Percentiles rank a stretch among this genome's conserved stretches.
These are phyloP conservation scores for Noturus placidus DNA, from an alignment of 2,113 vertebrate genomes.

Conservation along the genomic window DNA sequence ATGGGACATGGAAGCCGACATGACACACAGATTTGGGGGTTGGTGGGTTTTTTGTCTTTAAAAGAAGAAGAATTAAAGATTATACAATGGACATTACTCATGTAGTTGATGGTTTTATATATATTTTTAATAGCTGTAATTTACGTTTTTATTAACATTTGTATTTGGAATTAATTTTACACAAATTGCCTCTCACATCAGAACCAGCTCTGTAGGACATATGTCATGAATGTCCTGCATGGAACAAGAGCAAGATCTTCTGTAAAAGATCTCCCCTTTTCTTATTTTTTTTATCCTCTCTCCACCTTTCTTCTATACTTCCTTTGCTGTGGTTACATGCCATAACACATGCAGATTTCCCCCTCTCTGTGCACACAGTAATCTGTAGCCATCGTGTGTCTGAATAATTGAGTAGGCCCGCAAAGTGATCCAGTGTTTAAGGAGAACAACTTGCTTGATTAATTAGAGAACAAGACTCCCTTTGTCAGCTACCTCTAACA, in stretches of 20 bases:
- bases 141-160: neutral
- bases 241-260: constrained; percentile 4
- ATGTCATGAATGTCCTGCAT: neutral
- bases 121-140: neutral
- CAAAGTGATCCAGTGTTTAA: constrained; percentile 69
- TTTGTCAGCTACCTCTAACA: constrained; percentile 38
- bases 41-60: constrained; percentile 45
- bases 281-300: neutral
- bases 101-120: constrained; percentile 3
- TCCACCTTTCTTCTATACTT: constrained; percentile 1
- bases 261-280: constrained; percentile 16
- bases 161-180: neutral
- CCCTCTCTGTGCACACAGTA: constrained; percentile 58
- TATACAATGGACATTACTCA: constrained; percentile 22
- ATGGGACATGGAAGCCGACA: constrained; percentile 58
- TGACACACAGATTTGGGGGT: constrained; percentile 25
- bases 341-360: constrained; percentile 56
- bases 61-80: constrained; percentile 54
- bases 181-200: neutral
- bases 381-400: constrained; percentile 37
- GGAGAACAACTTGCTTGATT: constrained; percentile 65
- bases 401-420: constrained; percentile 73
- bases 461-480: constrained; percentile 70
- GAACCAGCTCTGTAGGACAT: no score
- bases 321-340: neutral